phyloP scores from a whole-genome alignment of 2,797 vertebrate genomes.

The Pangasius larnaudii region DNA sequence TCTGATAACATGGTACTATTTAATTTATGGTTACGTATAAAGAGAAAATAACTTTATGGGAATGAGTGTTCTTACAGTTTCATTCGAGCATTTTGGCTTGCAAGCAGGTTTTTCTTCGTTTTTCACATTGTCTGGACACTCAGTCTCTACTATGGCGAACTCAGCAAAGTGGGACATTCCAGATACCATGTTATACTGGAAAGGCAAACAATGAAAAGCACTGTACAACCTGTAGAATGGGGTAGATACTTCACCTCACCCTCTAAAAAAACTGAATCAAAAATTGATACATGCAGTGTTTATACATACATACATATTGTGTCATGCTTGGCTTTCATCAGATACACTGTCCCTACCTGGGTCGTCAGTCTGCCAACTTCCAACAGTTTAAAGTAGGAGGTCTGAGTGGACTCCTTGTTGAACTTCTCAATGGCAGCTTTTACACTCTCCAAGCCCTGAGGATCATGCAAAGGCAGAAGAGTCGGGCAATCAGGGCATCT shows the following conservation, averaged over 20 bases:
- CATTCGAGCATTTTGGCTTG: constrained; percentile 27
- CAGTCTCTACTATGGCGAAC: constrained; percentile 59
- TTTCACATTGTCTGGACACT: constrained; percentile 43
- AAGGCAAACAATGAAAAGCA: background rate
- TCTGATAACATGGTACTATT: background rate
- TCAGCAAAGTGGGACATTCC: constrained; percentile 50
- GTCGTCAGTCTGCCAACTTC: constrained; percentile 60
- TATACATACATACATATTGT: background rate
- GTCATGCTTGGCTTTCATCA: background rate
- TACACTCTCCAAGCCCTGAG: constrained; percentile 53
- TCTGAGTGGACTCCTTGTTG: constrained; percentile 40
- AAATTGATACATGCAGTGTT: background rate
- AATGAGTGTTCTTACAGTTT: constrained; percentile 54
- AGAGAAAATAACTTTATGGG: background rate
- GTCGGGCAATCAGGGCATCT: constrained; percentile 57
- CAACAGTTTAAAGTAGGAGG: constrained; percentile 54
- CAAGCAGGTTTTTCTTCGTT: constrained; percentile 40
- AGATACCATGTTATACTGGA: constrained; percentile 20
- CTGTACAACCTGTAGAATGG: background rate
- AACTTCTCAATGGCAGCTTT: constrained; percentile 52
- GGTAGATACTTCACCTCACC: background rate
- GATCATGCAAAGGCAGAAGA: constrained; percentile 56
- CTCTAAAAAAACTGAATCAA: background rate
- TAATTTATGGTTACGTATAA: background rate
- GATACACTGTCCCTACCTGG: constrained; percentile 40